phyloP scores from a whole-genome alignment of 2,888 invertebrate genomes.

The Mechanitis messenoides region DNA sequence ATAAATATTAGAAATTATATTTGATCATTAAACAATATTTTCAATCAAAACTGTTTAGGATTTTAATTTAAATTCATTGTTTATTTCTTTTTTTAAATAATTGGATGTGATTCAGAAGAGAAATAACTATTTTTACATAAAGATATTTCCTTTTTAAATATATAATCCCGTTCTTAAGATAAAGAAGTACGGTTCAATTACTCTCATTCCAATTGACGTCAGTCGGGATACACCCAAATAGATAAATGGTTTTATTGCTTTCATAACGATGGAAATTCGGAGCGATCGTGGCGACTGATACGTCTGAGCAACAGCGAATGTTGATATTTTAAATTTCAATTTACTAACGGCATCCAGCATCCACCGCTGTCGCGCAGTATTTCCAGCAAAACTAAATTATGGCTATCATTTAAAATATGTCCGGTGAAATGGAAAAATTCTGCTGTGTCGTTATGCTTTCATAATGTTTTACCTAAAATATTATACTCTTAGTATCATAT shows the following conservation, averaged over 20 bases:
- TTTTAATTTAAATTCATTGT: not conserved
- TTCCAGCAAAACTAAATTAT: constrained; percentile 15
- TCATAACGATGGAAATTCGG: constrained; percentile 35
- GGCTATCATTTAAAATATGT: constrained; percentile 8
- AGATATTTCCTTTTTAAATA: not conserved
- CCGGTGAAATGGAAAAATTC: constrained; percentile 4
- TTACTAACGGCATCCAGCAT: constrained; percentile 16
- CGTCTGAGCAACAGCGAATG: constrained; percentile 21
- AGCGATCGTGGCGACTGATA: constrained; percentile 28
- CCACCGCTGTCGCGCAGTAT: constrained; percentile 1
- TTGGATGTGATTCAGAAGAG: too few relatives aligned
- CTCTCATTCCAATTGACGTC: constrained; percentile 31
- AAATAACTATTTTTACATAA: not conserved
- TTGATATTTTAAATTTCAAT: constrained; percentile 24
- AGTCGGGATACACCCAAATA: constrained; percentile 39
- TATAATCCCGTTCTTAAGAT: constrained; percentile 26
- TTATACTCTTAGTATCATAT: not conserved
- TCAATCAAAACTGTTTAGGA: constrained; percentile 28
- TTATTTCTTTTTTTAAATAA: too few relatives aligned
- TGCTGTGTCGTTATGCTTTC: constrained; percentile 4
- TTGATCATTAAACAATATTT: constrained; percentile 26
- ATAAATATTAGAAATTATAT: constrained; percentile 17
- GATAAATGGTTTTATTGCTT: constrained; percentile 41
- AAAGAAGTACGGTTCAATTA: constrained; percentile 39
- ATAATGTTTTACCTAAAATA: constrained; percentile 7